A percentile compares a stretch with the other conserved stretches of the same genome.
Evolutionary conservation across 2,113 vertebrate species (phyloP).

Genomic region (Trogon surrucura): DNA sequence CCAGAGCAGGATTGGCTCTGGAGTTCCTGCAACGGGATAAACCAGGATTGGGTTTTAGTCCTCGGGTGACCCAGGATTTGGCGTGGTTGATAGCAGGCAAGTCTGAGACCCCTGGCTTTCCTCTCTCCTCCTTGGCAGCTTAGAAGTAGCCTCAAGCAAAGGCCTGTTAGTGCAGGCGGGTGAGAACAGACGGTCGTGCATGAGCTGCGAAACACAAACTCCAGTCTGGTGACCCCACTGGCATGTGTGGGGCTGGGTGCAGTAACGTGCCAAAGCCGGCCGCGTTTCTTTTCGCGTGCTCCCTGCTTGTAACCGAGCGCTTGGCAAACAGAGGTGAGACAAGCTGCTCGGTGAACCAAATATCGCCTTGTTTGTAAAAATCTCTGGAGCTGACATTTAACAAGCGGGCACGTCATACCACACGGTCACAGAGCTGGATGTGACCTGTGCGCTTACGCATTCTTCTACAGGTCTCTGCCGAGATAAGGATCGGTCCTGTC

Average conservation of each 20-base stretch:
- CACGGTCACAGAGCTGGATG: background rate
- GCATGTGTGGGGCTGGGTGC: background rate
- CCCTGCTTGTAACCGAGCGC: background rate
- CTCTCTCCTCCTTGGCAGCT: background rate
- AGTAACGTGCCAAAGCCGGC: background rate
- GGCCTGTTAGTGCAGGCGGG: background rate
- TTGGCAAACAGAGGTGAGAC: conserved; percentile 38
- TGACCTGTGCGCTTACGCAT: background rate
- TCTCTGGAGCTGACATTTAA: background rate
- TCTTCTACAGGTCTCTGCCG: background rate
- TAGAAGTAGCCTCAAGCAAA: background rate
- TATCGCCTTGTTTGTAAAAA: background rate
- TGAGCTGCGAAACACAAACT: background rate
- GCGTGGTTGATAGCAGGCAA: background rate
- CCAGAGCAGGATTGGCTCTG: background rate
- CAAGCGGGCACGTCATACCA: background rate
- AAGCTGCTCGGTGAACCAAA: background rate
- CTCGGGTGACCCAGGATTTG: rapidly evolving
- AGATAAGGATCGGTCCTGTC: background rate
- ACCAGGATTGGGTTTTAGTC: background rate
- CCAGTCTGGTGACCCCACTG: background rate
- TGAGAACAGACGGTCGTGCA: rapidly evolving
- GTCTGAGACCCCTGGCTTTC: background rate
- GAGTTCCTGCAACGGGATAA: background rate
- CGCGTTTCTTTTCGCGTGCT: background rate